These are phyloP conservation scores for Apostichopus parvimensis DNA, from an alignment of 35 echinoderm and acorn worm species.

Conservation along the genomic window DNA sequence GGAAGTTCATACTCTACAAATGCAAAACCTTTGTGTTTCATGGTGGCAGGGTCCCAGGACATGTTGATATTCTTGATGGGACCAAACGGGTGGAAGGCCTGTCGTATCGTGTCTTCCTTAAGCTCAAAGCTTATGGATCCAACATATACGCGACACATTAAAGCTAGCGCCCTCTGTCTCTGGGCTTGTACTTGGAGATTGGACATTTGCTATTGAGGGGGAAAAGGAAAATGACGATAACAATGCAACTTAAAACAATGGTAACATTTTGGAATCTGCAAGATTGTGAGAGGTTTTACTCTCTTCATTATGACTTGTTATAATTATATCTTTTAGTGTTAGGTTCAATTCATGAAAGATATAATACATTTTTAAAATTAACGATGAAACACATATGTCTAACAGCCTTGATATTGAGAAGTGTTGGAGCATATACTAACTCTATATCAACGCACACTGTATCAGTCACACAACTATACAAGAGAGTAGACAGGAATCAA, in stretches of 20 bases:
- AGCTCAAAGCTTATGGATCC: conserved; percentile 98
- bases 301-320: no score
- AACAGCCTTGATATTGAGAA: no score
- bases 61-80: conserved; percentile 99
- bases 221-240: background rate
- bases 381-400: no score
- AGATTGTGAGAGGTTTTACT: no score
- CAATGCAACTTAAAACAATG: background rate
- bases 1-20: conserved; percentile 99
- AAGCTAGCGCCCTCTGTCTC: conserved; percentile 88
- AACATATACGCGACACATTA: conserved; percentile 98
- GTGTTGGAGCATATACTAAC: no score
- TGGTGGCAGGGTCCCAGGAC: conserved; percentile 98
- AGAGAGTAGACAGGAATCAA: no score
- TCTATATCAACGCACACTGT: no score
- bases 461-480: no score
- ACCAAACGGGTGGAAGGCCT: conserved; percentile 95
- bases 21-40: conserved; percentile 99
- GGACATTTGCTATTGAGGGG: conserved; percentile 86
- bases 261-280: no score
- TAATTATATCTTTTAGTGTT: no score
- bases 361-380: no score
- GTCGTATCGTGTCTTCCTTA: conserved; percentile 92
- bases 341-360: no score
- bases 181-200: conserved; percentile 95